Evolutionary conservation across 2,797 vertebrate genomes (phyloP), one percentile per base, ranked within the genome.

Genomic region (Pelobates cultripes): DNA sequence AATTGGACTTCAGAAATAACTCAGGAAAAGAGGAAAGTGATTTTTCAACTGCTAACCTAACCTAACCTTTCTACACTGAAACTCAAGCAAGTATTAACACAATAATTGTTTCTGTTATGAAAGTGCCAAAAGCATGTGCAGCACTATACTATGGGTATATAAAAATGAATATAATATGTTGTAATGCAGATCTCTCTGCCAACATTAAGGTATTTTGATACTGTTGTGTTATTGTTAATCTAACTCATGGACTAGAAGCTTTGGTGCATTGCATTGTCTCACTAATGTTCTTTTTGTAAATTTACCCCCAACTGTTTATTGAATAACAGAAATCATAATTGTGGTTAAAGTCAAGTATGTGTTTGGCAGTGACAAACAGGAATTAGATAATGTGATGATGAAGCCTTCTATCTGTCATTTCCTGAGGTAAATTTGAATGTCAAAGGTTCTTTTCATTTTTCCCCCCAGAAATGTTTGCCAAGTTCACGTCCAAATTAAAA

Each of bases 301-400:
- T 61, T 5, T 61, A n/a, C 7, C 57, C 14, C 5, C 57, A 14
- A 44, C 7, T 76, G 43, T 76, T 76, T 76, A 76, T 61, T 66
- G 60, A 66, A 76, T 64, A 76, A 47, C 44, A 76, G 44, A 66
- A 63, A 41, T 10, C 4, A 47, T 66, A 47, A 47, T 14, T 76
- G 61, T 66, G 61, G 74, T 41, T 45, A 41, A 75, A 66, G 12
- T 15, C 7, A 8, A 63, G 73, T 75, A 14, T 63, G 60, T 45
- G 13, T 66, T 47, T 66, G 61, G 44, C 73, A 61, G 60, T 63
- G 60, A 75, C 73, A 75, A 63, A 70, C 45, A 45, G 15, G 47
- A 53, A 3, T 41, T 55, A 44, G 55, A 28, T 75, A 75, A 75
- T 14, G n/a, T 47, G 6, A 74, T 47, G 6, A 74, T 43, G 40